Evolutionary conservation across 2,113 vertebrate genomes (phyloP), one percentile per base, ranked within the genome.

Genomic region (Prionailurus viverrinus): DNA sequence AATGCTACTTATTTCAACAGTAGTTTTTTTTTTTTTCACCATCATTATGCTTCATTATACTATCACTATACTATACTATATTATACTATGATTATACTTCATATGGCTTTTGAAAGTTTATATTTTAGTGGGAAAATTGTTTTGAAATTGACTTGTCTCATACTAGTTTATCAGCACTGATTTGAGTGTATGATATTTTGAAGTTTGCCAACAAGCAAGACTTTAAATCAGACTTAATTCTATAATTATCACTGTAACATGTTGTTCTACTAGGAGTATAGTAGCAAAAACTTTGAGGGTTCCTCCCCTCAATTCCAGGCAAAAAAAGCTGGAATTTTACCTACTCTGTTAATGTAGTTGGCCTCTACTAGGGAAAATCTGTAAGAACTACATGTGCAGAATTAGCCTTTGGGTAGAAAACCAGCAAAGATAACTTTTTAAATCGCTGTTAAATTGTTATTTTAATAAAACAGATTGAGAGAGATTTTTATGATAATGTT

Each of bases 171-270:
- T 82, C 25, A 93, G 41, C 55, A 83, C 25, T 83, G 14, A 71
- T 86, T 82, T 83, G 66, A 51, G 5, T 86, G 0, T 95, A 68
- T 74, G 45, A 41, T 68, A 87, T 90, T 92, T 93, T 96, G 15
- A 61, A 65, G 82, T 41, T 94, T 94, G 25, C 25, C 45, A 86
- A 31, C n/a, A 91, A 85, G 23, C 58, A 93, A 76, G 65, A 79
- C 14, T 93, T 93, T 93, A 89, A 95, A 55, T 80, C 48, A 89
- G 58, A 94, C 41, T 94, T 91, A 65, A 79, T 71, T 91, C 55
- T 63, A 2, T 85, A 73, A 65, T 91, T 93, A 94, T 10, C 58
- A 68, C n/a, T 23, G 3, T 79, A 83, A 41, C 8, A 19, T 91
- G 48, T 68, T 39, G 41, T 89, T 83, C 51, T 71, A 51, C 61